Base-by-base conservation (phyloP, 2,113 vertebrate genomes). In the Lonchura striata region DNA sequence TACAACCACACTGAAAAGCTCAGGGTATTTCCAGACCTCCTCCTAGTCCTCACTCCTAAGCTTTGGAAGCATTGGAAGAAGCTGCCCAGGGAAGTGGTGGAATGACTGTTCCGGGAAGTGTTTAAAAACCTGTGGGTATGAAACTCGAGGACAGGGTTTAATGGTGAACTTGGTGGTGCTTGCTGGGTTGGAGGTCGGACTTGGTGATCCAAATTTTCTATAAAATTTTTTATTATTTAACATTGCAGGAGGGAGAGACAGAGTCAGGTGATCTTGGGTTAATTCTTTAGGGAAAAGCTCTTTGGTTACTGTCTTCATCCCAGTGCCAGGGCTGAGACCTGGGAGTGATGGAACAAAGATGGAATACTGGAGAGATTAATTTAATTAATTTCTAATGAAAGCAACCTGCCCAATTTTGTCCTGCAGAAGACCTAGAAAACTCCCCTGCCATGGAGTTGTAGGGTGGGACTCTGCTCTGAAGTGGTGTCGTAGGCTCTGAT, bases 361-460 rank as follows among this genome's bases (percentile, higher is more conserved):
- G 15, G 5, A 6, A 22, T 35, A 8, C 13, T 20, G 22, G 5
- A 35, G 25, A 68, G 39, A 44, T 75, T 31, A 47, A 28, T 42
- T 70, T 39, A 42, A 15, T 27, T 57, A 21, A 47, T 21, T 39
- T 68, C 25, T 72, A 42, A 28, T 31, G 15, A 65, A 8, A 28
- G 2, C 10, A 54, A 15, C 10, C 10, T 79, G 5, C 10, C 12
- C 18, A 30, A 2, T 78, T 84, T 52, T 41, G 9, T 87, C 28
- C 57, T 69, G 18, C n/a, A 42, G 31, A 23, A 76, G 18, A 69
- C 33, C 9, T 22, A 50, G 37, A 42, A 85, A 89, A 57, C 49
- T 3, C 49, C 21, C 21, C 15, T 39, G 0, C 20, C 9, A 7
- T 14, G 15, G 17, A 68, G 23, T 14, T 0, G 0, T 13, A 41